Conservation (phyloP, 2,797 vertebrate species). For the Chelon auratus region DNA sequence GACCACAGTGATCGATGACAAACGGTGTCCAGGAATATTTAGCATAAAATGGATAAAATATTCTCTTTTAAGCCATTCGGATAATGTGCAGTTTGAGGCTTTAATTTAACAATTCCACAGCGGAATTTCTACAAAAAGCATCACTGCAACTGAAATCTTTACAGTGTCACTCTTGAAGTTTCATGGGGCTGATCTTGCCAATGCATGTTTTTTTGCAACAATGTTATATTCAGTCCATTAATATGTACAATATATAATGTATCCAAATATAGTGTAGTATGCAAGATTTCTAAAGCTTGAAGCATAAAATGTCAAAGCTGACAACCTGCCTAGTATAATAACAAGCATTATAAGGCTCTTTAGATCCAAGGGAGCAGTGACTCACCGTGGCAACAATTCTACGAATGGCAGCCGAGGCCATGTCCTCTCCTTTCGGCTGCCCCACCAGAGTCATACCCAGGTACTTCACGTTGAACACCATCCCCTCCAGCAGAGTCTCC, state of each 20-base stretch:
- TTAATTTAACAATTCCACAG: constrained; percentile 39
- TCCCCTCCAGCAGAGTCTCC: constrained; percentile 91
- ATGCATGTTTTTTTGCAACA: not conserved
- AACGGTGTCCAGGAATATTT: not conserved
- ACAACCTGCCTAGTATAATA: not conserved
- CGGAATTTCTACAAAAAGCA: constrained; percentile 56
- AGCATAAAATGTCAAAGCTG: not conserved
- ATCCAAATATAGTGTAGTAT: too few relatives aligned
- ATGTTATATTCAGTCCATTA: not conserved
- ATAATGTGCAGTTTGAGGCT: constrained; percentile 34
- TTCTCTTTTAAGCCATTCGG: not conserved
- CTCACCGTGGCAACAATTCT: constrained; percentile 91
- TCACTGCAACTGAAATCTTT: constrained; percentile 48
- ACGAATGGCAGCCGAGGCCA: constrained; percentile 91
- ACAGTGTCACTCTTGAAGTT: constrained; percentile 29
- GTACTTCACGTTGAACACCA: constrained; percentile 92
- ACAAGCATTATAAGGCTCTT: not conserved
- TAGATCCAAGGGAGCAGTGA: constrained; percentile 4
- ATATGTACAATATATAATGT: not conserved
- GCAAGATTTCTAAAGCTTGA: not conserved
- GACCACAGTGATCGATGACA: not conserved
- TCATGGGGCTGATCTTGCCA: not conserved
- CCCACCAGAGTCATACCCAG: constrained; percentile 95
- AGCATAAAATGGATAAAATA: not conserved
- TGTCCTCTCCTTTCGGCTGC: constrained; percentile 94